Percentiles rank a stretch among this genome's conserved stretches.
phyloP scores from a whole-genome alignment of 2,113 vertebrate genomes.

The Rynchops niger region DNA sequence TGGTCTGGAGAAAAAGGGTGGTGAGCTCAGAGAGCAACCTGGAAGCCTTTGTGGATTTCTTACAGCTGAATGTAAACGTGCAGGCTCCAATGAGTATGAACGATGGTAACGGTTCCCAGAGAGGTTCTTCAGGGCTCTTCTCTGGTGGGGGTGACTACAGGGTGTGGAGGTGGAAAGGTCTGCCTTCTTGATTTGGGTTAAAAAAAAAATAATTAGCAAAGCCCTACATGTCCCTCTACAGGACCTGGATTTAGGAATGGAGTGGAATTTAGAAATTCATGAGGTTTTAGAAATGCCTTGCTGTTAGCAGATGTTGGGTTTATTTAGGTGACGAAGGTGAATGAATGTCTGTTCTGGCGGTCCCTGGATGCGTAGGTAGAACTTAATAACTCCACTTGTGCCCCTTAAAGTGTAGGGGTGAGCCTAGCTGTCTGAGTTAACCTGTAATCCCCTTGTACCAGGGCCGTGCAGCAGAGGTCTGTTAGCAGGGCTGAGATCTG shows the following conservation, averaged over 20 bases:
- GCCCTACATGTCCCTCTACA: neutral
- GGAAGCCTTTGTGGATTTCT: neutral
- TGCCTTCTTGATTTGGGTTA: neutral
- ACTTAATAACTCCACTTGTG: neutral
- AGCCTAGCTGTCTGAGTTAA: neutral
- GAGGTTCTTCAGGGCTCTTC: neutral
- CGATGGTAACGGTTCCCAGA: neutral
- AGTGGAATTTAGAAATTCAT: neutral
- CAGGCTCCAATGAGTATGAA: rapidly evolving
- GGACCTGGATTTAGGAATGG: neutral
- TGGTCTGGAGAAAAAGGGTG: neutral
- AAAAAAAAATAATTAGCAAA: neutral
- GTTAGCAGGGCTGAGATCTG: neutral
- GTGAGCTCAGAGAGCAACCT: neutral
- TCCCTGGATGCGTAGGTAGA: neutral
- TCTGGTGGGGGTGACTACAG: rapidly evolving
- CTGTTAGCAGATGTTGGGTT: neutral
- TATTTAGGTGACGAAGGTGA: neutral
- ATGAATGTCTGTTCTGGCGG: rapidly evolving
- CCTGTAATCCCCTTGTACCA: neutral
- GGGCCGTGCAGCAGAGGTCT: neutral
- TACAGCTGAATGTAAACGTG: rapidly evolving
- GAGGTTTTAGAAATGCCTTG: neutral
- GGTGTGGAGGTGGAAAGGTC: neutral
- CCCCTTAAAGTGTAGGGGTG: neutral